Base-by-base conservation (phyloP, 1,140 invertebrate genomes). In the Drosophila ohnishii region DNA sequence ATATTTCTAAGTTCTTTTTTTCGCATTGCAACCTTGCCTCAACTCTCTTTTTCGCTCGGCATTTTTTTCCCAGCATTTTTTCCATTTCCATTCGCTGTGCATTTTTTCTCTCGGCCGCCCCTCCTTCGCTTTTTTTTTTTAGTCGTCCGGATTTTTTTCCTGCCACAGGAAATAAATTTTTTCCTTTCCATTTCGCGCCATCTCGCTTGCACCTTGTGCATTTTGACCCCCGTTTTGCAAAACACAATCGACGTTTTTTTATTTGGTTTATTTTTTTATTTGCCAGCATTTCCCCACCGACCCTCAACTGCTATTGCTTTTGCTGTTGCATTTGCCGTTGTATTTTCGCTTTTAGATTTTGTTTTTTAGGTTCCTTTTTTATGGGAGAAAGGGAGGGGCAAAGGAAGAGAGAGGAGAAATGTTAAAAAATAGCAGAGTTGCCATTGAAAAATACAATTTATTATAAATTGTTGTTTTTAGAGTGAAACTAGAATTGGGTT, bases 1-100 rank as follows among this genome's bases (percentile, higher is more conserved):
- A 77, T 87, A 78, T 87, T 86, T 66, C 83, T 86, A 86, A 86
- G 79, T 82, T 83, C 45, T 77, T 83, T 87, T 78, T 86, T 86
- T 78, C 74, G 53, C 66, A 70, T 73, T 88, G 82, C 86, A 87
- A 89, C 74, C 85, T 87, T 89, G 76, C 80, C 80, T 78, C 80
- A 62, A 69, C 80, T 89, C 64, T 66, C 47, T 44, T 58, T 47
- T 58, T 69, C 59, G 40, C 55, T 64, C 61, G n/a, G 59, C 45
- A 28, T 30, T 55, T 55, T 77, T 79, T 85, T 66, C 34, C 50
- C 74, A 60, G 42, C 61, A 73, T 78, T 82, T 75, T 74, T 87
- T 67, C 59, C 80, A 64, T 80, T 84, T 85, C 76, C 80, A 79
- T 79, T 79, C 74, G 66, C 72, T 74, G 75, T 88, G 85, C 76